Conservation (phyloP, 1,140 invertebrate genomes). For the Cherax quadricarinatus region DNA sequence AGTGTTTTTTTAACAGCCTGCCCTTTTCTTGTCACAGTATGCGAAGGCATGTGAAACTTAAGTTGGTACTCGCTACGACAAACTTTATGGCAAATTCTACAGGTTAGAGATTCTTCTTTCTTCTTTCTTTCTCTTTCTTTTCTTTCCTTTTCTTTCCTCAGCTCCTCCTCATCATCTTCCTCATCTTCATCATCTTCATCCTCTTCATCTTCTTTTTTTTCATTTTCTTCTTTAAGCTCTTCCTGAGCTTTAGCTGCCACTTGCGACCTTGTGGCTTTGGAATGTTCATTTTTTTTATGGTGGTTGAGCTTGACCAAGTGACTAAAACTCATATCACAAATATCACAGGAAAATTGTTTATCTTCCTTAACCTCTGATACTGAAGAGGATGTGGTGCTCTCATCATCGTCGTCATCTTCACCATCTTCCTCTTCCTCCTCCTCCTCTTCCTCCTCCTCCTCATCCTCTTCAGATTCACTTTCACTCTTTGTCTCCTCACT, state of each 20-base stretch:
- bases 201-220: conserved; percentile 14
- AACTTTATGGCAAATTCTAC: conserved; percentile 64
- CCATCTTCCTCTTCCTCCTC: conserved; percentile 21
- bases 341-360: conserved; percentile 64
- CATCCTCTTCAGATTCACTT: conserved; percentile 28
- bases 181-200: conserved; percentile 31
- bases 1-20: conserved; percentile 28
- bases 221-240: neutral
- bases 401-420: conserved; percentile 3
- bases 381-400: conserved; percentile 35
- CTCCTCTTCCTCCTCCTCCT: conserved; percentile 21
- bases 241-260: conserved; percentile 33
- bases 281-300: conserved; percentile 64
- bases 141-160: conserved; percentile 44
- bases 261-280: conserved; percentile 39
- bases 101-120: conserved; percentile 56
- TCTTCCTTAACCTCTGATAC: conserved; percentile 63
- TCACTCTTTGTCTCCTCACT: conserved; percentile 48
- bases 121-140: conserved; percentile 43
- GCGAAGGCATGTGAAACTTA: conserved; percentile 51
- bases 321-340: conserved; percentile 68
- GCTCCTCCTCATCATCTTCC: conserved; percentile 50
- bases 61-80: conserved; percentile 69
- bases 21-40: conserved; percentile 40
- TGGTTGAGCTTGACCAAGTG: conserved; percentile 65